Conservation (phyloP, 2,888 invertebrate species). For the Hymenopus coronatus region DNA sequence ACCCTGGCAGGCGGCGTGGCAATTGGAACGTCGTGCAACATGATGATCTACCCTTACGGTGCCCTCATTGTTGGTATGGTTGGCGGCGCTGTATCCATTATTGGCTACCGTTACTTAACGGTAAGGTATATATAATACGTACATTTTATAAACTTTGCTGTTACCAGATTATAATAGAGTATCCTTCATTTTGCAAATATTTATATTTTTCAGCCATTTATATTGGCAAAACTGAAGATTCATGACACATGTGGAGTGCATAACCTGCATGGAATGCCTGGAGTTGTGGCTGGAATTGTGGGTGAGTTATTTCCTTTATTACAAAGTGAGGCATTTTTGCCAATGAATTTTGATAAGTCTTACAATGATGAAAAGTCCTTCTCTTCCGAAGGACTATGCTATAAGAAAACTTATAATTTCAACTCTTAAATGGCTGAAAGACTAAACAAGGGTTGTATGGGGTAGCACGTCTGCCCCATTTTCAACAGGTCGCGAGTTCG, state of each 20-base stretch:
- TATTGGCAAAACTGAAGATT: slow-evolving; percentile 58
- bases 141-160: background rate
- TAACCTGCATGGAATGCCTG: slow-evolving; percentile 96
- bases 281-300: slow-evolving; percentile 76
- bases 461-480: no score
- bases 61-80: slow-evolving; percentile 76
- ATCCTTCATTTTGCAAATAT: background rate
- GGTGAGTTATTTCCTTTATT: slow-evolving; percentile 39
- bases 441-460: no score
- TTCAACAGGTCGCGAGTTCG: no score
- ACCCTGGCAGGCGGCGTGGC: slow-evolving; percentile 92
- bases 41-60: slow-evolving; percentile 79
- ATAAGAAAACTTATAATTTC: no score
- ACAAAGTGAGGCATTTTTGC: no score
- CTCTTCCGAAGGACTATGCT: no score
- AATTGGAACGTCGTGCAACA: slow-evolving; percentile 75
- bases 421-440: no score
- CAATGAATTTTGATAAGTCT: no score
- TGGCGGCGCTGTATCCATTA: slow-evolving; percentile 74
- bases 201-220: slow-evolving; percentile 54
- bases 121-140: slow-evolving; percentile 37
- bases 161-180: background rate
- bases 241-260: slow-evolving; percentile 93
- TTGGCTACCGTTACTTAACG: slow-evolving; percentile 72
- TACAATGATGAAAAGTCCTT: no score